Evolutionary conservation across 2,113 vertebrate genomes (phyloP).

Genomic region (Rhineura floridana): DNA sequence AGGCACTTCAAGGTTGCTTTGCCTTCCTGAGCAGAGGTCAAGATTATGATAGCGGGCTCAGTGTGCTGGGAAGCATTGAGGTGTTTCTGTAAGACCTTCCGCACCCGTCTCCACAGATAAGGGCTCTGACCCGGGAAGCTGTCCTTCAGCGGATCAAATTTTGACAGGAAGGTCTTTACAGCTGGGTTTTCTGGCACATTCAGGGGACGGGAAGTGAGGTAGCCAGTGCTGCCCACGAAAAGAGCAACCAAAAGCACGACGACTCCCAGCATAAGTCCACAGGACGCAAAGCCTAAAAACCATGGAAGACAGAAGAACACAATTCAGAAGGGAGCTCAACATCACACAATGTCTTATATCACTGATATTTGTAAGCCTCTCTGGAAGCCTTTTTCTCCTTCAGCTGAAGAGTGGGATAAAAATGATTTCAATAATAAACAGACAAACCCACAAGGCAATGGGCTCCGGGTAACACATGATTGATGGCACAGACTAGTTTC

Average conservation of each 20-base stretch:
- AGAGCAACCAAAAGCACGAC: accelerated
- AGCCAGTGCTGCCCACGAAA: constrained; percentile 7
- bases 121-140: constrained; percentile 83
- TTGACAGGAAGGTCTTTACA: constrained; percentile 70
- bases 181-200: constrained; percentile 49
- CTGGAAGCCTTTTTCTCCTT: too few relatives aligned
- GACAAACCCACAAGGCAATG: not conserved
- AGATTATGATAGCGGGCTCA: constrained; percentile 87
- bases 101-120: constrained; percentile 84
- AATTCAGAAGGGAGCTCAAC: not conserved
- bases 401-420: too few relatives aligned
- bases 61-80: constrained; percentile 76
- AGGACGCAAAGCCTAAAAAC: constrained; percentile 30
- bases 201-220: constrained; percentile 45
- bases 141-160: constrained; percentile 74
- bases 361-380: too few relatives aligned
- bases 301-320: not conserved
- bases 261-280: not conserved
- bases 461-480: not conserved
- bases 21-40: constrained; percentile 78
- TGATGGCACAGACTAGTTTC: not conserved
- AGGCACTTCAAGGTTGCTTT: constrained; percentile 86
- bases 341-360: not conserved
- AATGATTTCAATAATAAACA: too few relatives aligned
- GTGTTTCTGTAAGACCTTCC: constrained; percentile 84